Base-by-base conservation (phyloP, 2,113 vertebrate genomes). In the Athene cunicularia region DNA sequence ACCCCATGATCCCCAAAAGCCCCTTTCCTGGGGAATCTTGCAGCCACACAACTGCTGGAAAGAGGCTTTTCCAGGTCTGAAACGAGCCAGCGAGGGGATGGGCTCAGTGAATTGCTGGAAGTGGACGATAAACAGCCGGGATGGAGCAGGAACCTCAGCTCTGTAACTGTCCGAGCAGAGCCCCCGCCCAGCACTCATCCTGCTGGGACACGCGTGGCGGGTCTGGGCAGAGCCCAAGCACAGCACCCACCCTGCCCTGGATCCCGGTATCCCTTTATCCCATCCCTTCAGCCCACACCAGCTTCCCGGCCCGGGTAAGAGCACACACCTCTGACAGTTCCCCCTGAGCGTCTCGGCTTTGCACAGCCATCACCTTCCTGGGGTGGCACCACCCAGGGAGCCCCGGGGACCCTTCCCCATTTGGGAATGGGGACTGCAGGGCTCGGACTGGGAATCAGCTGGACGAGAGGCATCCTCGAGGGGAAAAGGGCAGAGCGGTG, bases 391-490 rank as follows among this genome's bases (percentile, higher is more conserved):
- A 32, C 2, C 32, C 70, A 23, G 53, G 22, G 27, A 67, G 56
- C 50, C 72, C 24, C 1, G 4, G 33, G 19, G 41, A 75, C 19
- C 41, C 14, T 23, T 49, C 67, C 43, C 49, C 49, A 16, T 4
- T 4, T 5, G 12, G 18, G 16, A 39, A 27, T 5, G 37, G 76
- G 53, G 23, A 32, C 11, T 19, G 10, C 0, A 0, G 37, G 70
- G 22, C 47, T 23, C 37, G 33, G 10, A 22, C 70, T 33, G 41
- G 63, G 58, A 14, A 63, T 27, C 16, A 21, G n/a, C 17, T 37
- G 47, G 55, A 33, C 1, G 5, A 53, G 12, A 35, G 0, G 0
- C 0, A 39, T 10, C 55, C 80, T 1, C 0, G 0, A 24, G 1
- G 20, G 26, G 50, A 18, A 67, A 63, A 43, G n/a, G 19, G 16